These are phyloP conservation scores for Rallus crepitans DNA, from an alignment of 2,797 vertebrate species.

Conservation along the genomic window DNA sequence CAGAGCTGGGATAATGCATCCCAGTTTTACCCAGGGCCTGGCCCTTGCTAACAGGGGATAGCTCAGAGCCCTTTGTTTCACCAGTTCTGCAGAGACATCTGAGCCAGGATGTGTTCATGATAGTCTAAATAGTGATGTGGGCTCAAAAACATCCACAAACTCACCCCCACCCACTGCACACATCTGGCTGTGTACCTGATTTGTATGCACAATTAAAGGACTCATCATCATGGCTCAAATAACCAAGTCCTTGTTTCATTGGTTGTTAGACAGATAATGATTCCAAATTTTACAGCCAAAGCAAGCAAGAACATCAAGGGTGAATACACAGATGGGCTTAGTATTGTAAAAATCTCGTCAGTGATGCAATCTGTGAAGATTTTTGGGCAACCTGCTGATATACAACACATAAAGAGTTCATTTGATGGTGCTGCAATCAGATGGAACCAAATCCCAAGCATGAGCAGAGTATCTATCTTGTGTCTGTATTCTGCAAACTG, in stretches of 20 bases:
- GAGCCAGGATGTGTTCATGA: conserved; percentile 18
- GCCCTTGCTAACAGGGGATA: not conserved
- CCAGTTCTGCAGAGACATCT: not conserved
- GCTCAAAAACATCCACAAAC: conserved; percentile 3
- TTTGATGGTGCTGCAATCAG: not conserved
- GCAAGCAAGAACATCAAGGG: conserved; percentile 18
- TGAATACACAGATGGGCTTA: not conserved
- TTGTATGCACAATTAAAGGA: not conserved
- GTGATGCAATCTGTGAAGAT: not conserved
- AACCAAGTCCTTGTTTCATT: not conserved
- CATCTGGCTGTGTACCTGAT: conserved; percentile 44
- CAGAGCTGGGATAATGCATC: conserved; percentile 40
- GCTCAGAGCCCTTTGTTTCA: conserved; percentile 52
- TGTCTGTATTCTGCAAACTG: not conserved
- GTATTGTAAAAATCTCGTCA: not conserved
- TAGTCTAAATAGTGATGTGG: conserved; percentile 6
- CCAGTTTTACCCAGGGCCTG: conserved; percentile 38
- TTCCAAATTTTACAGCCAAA: conserved; percentile 4
- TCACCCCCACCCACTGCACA: not conserved
- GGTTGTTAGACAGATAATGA: conserved; percentile 6
- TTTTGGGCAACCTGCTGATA: not conserved
- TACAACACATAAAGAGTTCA: not conserved
- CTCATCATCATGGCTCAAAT: not conserved
- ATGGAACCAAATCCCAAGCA: not conserved
- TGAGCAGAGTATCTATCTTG: not conserved